A percentile compares a stretch with the other conserved stretches of the same genome.
phyloP scores from a whole-genome alignment of 2,888 invertebrate species.

The Cataglyphis rosenhaueri region DNA sequence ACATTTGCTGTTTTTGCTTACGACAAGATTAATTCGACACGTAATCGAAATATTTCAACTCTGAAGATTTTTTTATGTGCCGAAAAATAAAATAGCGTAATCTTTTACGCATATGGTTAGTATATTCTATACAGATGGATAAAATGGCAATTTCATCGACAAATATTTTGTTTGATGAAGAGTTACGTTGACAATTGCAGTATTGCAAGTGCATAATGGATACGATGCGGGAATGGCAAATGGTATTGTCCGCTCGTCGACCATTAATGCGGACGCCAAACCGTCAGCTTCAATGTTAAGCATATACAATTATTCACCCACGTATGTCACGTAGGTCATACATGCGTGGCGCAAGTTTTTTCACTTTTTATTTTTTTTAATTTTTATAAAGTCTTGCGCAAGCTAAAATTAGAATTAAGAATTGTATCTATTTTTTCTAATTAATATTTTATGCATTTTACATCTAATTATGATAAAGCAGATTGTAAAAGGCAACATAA shows the following conservation, averaged over 20 bases:
- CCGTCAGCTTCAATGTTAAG: constrained; percentile 41
- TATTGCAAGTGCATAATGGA: constrained; percentile 26
- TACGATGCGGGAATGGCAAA: constrained; percentile 17
- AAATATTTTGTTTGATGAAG: background rate
- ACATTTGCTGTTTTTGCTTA: background rate
- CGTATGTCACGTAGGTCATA: constrained; percentile 59
- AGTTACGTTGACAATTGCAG: constrained; percentile 1
- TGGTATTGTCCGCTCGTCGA: constrained; percentile 34
- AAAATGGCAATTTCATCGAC: background rate
- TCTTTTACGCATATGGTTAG: background rate
- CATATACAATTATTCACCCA: constrained; percentile 54
- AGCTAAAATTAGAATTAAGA: background rate
- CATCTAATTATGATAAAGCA: background rate
- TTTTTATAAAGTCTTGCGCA: background rate
- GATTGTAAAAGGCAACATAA: background rate
- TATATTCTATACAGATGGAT: background rate
- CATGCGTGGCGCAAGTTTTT: constrained; percentile 46
- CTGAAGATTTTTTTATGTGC: background rate
- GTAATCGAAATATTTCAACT: background rate
- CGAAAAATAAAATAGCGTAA: background rate
- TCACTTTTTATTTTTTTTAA: constrained; percentile 6
- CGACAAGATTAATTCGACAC: background rate
- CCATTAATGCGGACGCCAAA: constrained; percentile 47
- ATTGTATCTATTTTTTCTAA: background rate
- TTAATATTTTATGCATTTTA: background rate